These are phyloP conservation scores for Podarcis cretensis DNA, from an alignment of 2,113 vertebrate genomes.

Conservation along the genomic window DNA sequence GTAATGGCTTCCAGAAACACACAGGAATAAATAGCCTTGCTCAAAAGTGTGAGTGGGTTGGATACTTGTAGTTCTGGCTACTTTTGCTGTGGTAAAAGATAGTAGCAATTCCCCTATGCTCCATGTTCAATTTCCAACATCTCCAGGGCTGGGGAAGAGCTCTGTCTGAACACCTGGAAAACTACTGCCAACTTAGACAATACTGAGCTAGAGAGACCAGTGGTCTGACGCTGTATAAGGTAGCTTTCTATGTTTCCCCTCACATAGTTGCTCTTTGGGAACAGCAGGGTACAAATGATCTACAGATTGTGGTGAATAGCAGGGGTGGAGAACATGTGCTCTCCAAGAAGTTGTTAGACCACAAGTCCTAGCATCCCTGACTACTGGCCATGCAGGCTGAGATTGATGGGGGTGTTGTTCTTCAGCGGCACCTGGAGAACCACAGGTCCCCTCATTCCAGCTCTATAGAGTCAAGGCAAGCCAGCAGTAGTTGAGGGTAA, in stretches of 20 bases:
- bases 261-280: neutral
- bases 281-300: neutral
- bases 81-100: neutral
- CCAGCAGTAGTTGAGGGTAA: too few species aligned
- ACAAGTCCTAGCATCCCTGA: too few species aligned
- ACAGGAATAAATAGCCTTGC: neutral
- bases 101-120: neutral
- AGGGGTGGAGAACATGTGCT: too few species aligned
- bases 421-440: too few species aligned
- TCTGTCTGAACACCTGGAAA: neutral
- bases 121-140: neutral
- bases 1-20: neutral
- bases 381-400: too few species aligned
- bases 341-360: too few species aligned
- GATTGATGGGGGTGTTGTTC: too few species aligned
- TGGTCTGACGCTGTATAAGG: neutral
- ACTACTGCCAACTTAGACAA: neutral
- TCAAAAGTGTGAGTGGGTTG: neutral
- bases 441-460: too few species aligned
- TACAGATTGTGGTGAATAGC: neutral
- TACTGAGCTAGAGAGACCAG: neutral
- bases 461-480: too few species aligned
- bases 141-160: neutral
- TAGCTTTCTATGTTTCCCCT: neutral
- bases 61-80: neutral